Evolutionary conservation across 1,140 invertebrate species (phyloP).

Genomic region (Euschistus heros): DNA sequence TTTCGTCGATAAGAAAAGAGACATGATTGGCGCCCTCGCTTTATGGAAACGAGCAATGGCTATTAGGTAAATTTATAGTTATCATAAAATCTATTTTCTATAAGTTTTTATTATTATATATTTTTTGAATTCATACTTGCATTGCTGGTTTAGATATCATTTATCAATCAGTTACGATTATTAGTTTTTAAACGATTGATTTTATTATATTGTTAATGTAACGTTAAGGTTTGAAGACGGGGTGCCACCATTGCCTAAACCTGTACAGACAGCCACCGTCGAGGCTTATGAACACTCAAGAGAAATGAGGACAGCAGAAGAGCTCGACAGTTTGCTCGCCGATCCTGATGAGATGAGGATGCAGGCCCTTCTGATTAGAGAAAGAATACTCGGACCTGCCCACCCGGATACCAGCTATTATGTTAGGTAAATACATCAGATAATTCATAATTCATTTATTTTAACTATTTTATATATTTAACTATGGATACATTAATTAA

Average conservation of each 20-base stretch:
- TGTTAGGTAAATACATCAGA: slow-evolving; percentile 47
- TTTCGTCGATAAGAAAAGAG: slow-evolving; percentile 89
- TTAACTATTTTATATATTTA: too few relatives aligned
- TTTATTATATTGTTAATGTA: too few relatives aligned
- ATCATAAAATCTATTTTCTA: not conserved
- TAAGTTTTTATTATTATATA: not conserved
- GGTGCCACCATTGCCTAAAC: slow-evolving; percentile 48
- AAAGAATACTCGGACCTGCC: slow-evolving; percentile 80
- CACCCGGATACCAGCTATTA: slow-evolving; percentile 96
- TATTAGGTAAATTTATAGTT: slow-evolving; percentile 54
- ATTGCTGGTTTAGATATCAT: too few relatives aligned
- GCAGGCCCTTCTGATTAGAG: slow-evolving; percentile 87
- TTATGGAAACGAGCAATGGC: slow-evolving; percentile 84
- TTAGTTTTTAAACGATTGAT: too few relatives aligned
- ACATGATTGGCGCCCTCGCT: slow-evolving; percentile 79
- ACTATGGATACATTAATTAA: too few relatives aligned
- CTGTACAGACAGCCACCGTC: slow-evolving; percentile 51
- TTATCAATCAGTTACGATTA: too few relatives aligned
- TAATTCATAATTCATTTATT: too few relatives aligned
- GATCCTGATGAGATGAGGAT: slow-evolving; percentile 94
- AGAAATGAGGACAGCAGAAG: slow-evolving; percentile 66
- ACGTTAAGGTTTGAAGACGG: slow-evolving; percentile 24
- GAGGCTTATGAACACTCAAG: slow-evolving; percentile 78
- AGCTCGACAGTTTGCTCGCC: slow-evolving; percentile 73
- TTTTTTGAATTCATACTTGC: too few relatives aligned